Evolutionary conservation across 2,113 vertebrate species (phyloP).

Genomic region (Tylochromis polylepis): DNA sequence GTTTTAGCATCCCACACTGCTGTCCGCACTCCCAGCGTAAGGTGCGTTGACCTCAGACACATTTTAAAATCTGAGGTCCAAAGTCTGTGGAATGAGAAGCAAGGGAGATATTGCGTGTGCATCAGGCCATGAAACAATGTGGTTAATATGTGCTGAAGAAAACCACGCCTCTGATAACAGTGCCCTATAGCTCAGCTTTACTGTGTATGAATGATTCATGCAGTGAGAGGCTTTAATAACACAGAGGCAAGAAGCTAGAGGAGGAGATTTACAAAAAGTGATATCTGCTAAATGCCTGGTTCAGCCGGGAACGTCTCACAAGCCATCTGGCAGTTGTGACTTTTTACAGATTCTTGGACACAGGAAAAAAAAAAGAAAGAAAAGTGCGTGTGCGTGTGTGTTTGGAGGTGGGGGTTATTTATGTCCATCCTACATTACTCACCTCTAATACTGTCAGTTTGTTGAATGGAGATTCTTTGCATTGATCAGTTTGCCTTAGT

Average conservation of each 20-base stretch:
- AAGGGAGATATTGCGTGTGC: not conserved
- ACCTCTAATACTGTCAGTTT: not conserved
- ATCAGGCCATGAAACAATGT: not conserved
- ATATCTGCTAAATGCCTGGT: conserved; percentile 4
- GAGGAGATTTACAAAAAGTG: not conserved
- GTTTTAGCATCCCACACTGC: not conserved
- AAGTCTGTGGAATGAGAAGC: not conserved
- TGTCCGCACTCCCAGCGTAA: not conserved
- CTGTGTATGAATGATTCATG: conserved; percentile 15
- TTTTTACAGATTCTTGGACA: conserved; percentile 10
- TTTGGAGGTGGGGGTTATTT: not conserved
- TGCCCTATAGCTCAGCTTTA: not conserved
- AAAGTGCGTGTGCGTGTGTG: not conserved
- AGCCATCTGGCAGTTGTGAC: conserved; percentile 18
- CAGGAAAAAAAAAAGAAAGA: too few species aligned
- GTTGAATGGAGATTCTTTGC: not conserved
- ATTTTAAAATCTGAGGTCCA: not conserved
- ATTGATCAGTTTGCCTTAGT: not conserved
- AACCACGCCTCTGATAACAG: not conserved
- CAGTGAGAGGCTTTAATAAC: not conserved
- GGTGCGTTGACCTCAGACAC: not conserved
- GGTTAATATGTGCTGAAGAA: not conserved
- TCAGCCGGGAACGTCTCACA: not conserved
- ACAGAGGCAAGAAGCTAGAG: not conserved
- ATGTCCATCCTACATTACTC: not conserved